These are phyloP conservation scores for Emydocephalus ijimae DNA, from an alignment of 2,113 vertebrate species.

Conservation along the genomic window DNA sequence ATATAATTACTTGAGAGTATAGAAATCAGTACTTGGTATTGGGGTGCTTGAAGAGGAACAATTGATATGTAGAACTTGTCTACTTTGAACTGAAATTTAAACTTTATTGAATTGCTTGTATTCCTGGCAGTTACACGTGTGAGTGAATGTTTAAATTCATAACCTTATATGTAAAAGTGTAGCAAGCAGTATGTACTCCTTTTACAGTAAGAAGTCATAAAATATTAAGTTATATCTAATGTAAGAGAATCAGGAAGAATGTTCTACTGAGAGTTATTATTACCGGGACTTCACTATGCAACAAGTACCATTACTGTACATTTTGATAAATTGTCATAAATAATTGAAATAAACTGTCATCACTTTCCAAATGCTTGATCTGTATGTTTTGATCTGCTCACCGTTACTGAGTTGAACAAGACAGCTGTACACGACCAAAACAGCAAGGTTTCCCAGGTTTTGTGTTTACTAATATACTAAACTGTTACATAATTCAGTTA, in stretches of 20 bases:
- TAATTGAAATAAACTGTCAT: conserved; percentile 57
- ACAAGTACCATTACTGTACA: conserved; percentile 31
- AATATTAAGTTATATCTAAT: conserved; percentile 27
- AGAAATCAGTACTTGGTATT: background rate
- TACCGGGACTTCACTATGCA: conserved; percentile 54
- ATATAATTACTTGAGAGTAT: background rate
- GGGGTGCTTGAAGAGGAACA: background rate
- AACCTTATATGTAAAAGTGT: conserved; percentile 32
- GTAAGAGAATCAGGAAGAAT: conserved; percentile 39
- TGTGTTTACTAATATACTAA: conserved; percentile 32
- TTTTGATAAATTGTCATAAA: conserved; percentile 63
- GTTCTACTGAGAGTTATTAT: conserved; percentile 57
- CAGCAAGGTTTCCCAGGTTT: conserved; percentile 49
- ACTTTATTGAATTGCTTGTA: conserved; percentile 23
- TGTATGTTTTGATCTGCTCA: conserved; percentile 40
- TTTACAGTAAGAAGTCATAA: conserved; percentile 44
- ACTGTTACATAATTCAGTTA: background rate
- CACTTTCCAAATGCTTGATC: conserved; percentile 48
- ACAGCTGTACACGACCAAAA: conserved; percentile 38
- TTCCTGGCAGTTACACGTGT: conserved; percentile 23
- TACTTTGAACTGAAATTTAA: conserved; percentile 8
- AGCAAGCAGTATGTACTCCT: conserved; percentile 44
- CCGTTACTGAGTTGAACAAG: conserved; percentile 48
- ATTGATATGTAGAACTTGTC: conserved; percentile 2
- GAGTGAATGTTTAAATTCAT: conserved; percentile 35